Base-by-base conservation (phyloP, 2,888 invertebrate species). In the Meteorus cinctellus region DNA sequence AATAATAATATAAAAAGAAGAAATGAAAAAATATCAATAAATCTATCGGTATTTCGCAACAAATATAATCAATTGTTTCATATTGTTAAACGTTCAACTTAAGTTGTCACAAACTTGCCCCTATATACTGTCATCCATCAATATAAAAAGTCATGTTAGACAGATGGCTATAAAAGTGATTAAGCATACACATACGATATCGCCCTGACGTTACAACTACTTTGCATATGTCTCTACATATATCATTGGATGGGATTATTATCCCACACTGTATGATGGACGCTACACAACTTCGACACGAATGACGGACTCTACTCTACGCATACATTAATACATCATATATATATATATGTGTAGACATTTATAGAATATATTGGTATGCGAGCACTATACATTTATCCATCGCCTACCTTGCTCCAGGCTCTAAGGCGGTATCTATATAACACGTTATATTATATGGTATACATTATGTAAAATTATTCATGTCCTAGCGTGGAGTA, bases 381-480 rank as follows among this genome's bases (percentile, higher is more conserved):
- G 62, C 31, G 36, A 41, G 14, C 29, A 70, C 29, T 59, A 62
- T 36, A 72, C 51, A 63, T 72, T 41, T 62, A 62, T 29, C 41
- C 19, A 41, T 62, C 45, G 72, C 41, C 48, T 72, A 31, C 45
- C 63, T 72, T 41, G 63, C 72, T 63, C 48, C 48, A 31, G 63
- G 63, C 63, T 63, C 62, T 48, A 63, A 72, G 45, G 45, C 72
- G 29, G 45, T 72, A 72, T 19, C 62, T 72, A 72, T 63, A 72
- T 72, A 41, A 62, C 51, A 45, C 65, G 65, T 65, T 62, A 71
- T 71, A 71, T 71, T 72, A 72, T 72, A 73, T 65, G 62, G 65
- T 41, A 68, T 63, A 72, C 68, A 72, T 76, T 76, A 76, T 76
- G 76, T 68, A 73, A 76, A 76, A 73, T 76, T 76, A 76, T 76